Base-by-base conservation (phyloP, 2,797 vertebrate species). In the Propithecus perrieri region DNA sequence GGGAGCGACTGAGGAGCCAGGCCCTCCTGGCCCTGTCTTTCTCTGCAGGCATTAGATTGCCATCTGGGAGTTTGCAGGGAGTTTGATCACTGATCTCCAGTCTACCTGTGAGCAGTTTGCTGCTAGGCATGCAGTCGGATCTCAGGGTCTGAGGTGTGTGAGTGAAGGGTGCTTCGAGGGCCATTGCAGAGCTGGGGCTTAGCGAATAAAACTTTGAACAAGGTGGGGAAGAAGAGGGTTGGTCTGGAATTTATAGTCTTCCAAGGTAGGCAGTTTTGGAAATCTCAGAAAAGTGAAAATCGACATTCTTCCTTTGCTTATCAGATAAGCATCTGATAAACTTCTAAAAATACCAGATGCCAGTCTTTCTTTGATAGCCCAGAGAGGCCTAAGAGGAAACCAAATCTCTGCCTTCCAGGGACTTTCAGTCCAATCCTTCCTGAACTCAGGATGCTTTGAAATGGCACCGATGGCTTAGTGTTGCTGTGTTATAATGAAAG, bases 181-280 rank as follows among this genome's bases (percentile, higher is more conserved):
- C 8, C n/a, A 0, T 5, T 61, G 72, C 57, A 67, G 90, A 71
- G 17, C 38, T 30, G 53, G n/a, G 26, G 10, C 50, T 69, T 2
- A 2, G 38, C 48, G 41, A 7, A 11, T 35, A 50, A 24, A 35
- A n/a, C 22, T 46, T n/a, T n/a, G 81, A 76, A 18, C 24, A 22
- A 38, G 59, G 57, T 2, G 7, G 55, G 84, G 33, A 76, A 35
- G 35, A 46, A 28, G 14, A n/a, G n/a, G 63, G 14, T 24, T 46
- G n/a, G 35, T 78, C 14, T 72, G 59, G 87, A 76, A 57, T 65
- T 67, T 43, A 26, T 14, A 69, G 15, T 84, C 12, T 13, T 87
- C 11, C 71, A 76, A 61, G 90, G 50, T 2, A 72, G 53, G 41
- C 74, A 33, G 71, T 84, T 93, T 96, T 83, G 88, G 91, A 94